Conservation (phyloP, 2,797 vertebrate species). For the Neosilurus hyrtlii region DNA sequence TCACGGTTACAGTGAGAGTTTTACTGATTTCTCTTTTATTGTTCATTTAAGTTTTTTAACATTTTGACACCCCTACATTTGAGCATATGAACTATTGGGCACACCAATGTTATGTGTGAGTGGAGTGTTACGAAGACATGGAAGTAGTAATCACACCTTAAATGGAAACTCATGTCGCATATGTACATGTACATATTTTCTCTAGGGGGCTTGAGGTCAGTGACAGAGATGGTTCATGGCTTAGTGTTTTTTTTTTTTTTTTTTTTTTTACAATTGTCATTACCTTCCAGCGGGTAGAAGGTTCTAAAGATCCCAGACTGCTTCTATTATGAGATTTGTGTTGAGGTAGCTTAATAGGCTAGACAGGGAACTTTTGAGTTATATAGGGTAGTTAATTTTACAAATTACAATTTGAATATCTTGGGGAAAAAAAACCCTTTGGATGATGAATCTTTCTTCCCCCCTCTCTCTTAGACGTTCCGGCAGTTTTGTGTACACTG, state of each 20-base stretch:
- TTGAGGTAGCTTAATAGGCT: neutral
- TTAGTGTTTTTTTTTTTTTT: neutral
- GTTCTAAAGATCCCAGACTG: neutral
- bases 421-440: neutral
- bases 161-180: neutral
- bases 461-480: constrained; percentile 75
- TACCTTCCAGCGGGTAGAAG: neutral
- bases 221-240: neutral
- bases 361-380: neutral
- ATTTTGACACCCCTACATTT: neutral
- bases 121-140: neutral
- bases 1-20: neutral
- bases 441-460: neutral
- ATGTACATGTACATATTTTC: neutral
- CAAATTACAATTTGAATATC: neutral
- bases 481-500: constrained; percentile 82
- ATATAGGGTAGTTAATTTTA: neutral
- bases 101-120: neutral
- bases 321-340: neutral
- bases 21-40: neutral
- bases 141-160: neutral
- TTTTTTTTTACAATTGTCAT: neutral
- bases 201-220: neutral
- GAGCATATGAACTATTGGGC: neutral
- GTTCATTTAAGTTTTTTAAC: neutral